phyloP scores from a whole-genome alignment of 2,797 vertebrate species.

The Columba guinea region DNA sequence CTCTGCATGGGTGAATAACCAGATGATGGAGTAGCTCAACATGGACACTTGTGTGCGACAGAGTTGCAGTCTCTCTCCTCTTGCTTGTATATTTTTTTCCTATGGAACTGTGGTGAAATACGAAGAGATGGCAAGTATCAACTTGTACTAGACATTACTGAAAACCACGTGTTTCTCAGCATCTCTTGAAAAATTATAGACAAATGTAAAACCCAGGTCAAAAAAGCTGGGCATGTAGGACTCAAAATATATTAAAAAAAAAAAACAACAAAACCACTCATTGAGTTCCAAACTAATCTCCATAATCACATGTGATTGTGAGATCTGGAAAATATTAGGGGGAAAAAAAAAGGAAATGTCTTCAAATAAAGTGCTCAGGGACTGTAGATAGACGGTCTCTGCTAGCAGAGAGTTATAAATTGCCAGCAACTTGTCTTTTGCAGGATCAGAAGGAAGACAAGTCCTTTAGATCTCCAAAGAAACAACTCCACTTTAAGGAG shows the following conservation, averaged over 20 bases:
- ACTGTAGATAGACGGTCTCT: neutral
- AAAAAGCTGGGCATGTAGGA: neutral
- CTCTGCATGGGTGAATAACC: neutral
- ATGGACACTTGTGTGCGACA: neutral
- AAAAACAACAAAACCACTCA: neutral
- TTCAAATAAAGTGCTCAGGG: neutral
- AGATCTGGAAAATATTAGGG: neutral
- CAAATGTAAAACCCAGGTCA: neutral
- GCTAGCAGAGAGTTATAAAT: neutral
- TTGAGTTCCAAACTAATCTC: neutral
- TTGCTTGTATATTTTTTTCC: neutral
- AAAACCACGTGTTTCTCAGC: neutral
- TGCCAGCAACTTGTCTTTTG: neutral
- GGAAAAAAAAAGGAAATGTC: neutral
- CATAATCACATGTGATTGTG: neutral
- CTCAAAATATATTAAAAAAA: neutral
- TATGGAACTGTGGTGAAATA: neutral
- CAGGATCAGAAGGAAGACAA: neutral
- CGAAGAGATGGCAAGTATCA: neutral
- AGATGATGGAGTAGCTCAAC: neutral
- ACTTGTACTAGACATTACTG: neutral
- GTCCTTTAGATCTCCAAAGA: neutral
- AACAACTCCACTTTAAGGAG: neutral
- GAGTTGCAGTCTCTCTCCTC: neutral
- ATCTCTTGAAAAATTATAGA: neutral